Conservation (phyloP, 2,888 invertebrate genomes). For the Cantharis lateralis region DNA sequence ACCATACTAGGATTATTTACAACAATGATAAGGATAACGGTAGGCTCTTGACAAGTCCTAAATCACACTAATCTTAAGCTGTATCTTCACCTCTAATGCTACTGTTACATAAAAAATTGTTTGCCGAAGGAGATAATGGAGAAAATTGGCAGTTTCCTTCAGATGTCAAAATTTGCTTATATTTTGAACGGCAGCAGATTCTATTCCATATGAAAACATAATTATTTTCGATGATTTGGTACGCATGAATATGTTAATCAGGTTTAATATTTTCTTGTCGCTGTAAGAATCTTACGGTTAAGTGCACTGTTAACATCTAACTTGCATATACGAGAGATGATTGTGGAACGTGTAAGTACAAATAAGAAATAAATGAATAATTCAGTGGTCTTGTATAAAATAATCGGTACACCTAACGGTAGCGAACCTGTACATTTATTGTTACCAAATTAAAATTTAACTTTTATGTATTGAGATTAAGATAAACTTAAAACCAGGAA, state of each 20-base stretch:
- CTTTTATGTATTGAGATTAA: background rate
- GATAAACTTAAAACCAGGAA: background rate
- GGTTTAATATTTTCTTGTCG: background rate
- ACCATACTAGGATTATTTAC: background rate
- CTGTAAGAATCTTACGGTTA: background rate
- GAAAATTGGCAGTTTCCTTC: background rate
- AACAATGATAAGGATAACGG: background rate
- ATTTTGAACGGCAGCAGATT: background rate
- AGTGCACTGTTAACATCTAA: conserved; percentile 7
- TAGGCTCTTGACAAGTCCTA: background rate
- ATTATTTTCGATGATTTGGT: background rate
- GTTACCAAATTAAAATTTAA: background rate
- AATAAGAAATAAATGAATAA: conserved; percentile 23
- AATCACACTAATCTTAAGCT: background rate
- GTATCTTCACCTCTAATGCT: background rate
- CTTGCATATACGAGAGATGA: conserved; percentile 10
- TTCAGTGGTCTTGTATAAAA: conserved; percentile 25
- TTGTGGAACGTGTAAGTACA: conserved; percentile 15
- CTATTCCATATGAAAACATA: background rate
- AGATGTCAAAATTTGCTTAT: background rate
- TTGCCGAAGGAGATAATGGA: background rate
- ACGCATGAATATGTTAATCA: background rate
- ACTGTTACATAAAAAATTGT: background rate
- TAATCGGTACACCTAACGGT: conserved; percentile 27
- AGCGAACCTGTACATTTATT: conserved; percentile 9